Conservation (phyloP, 2,113 vertebrate species). For the Cyanoramphus novaezelandiae region DNA sequence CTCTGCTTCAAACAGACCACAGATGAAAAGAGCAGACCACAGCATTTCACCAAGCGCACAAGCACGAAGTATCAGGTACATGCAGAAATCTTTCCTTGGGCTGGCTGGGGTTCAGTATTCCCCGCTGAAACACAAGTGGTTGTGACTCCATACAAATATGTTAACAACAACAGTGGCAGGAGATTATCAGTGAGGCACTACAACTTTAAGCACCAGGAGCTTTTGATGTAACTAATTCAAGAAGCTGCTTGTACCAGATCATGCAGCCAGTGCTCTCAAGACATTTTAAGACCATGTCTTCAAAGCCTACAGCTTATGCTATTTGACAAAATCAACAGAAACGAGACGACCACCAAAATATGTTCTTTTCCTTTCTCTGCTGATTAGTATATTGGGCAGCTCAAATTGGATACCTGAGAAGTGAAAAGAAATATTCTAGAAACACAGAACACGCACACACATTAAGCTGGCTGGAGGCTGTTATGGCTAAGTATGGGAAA, state of each 20-base stretch:
- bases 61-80: not conserved
- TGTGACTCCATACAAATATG: not conserved
- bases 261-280: not conserved
- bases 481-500: not conserved
- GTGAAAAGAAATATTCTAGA: not conserved
- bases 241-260: not conserved
- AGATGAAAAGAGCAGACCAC: not conserved
- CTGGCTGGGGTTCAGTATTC: not conserved
- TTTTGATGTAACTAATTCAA: not conserved
- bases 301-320: not conserved
- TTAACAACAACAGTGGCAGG: not conserved
- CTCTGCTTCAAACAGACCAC: not conserved
- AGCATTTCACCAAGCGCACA: not conserved
- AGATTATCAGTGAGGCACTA: not conserved
- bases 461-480: not conserved
- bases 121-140: not conserved
- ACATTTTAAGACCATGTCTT: not conserved
- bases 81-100: not conserved
- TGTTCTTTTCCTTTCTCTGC: not conserved
- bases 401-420: not conserved
- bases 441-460: not conserved
- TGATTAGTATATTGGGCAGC: not conserved
- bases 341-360: not conserved
- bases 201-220: not conserved
- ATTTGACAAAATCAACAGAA: not conserved